phyloP scores from a whole-genome alignment of 92 coral and sea anemone genomes.

The Porites rus region DNA sequence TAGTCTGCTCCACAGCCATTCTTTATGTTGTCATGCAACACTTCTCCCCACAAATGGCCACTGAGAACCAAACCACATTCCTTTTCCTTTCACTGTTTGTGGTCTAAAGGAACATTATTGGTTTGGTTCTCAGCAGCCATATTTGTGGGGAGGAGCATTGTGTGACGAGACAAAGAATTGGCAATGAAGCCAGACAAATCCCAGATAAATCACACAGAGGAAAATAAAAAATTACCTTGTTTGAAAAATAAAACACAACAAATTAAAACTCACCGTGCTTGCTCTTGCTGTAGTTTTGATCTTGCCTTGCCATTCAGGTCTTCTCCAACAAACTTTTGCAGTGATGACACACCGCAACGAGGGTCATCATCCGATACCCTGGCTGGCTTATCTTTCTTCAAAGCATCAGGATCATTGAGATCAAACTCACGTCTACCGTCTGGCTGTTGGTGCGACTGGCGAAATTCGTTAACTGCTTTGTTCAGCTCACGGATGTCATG shows the following conservation, averaged over 20 bases:
- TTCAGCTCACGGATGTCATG: conserved; percentile 95
- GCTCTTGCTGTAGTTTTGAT: conserved; percentile 92
- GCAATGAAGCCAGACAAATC: no score
- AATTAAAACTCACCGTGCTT: conserved; percentile 79
- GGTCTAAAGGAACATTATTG: no score
- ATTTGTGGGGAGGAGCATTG: no score
- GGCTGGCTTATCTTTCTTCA: conserved; percentile 98
- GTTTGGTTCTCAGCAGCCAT: no score
- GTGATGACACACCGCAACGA: conserved; percentile 89
- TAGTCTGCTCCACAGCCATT: no score
- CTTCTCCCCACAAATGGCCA: no score
- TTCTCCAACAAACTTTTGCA: conserved; percentile 97
- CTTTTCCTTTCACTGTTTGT: no score
- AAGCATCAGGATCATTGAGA: conserved; percentile 93
- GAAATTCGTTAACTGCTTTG: conserved; percentile 87
- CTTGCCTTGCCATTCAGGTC: conserved; percentile 90
- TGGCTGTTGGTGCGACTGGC: conserved; percentile 86
- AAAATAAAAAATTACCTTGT: background rate
- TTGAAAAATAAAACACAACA: background rate
- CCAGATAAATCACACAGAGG: no score
- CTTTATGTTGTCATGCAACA: no score
- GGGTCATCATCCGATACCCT: conserved; percentile 99
- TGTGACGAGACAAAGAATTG: no score
- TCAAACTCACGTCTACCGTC: conserved; percentile 94
- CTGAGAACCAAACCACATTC: no score